Evolutionary conservation across 2,888 invertebrate genomes (phyloP).

Genomic region (Glaucopsyche alexis): DNA sequence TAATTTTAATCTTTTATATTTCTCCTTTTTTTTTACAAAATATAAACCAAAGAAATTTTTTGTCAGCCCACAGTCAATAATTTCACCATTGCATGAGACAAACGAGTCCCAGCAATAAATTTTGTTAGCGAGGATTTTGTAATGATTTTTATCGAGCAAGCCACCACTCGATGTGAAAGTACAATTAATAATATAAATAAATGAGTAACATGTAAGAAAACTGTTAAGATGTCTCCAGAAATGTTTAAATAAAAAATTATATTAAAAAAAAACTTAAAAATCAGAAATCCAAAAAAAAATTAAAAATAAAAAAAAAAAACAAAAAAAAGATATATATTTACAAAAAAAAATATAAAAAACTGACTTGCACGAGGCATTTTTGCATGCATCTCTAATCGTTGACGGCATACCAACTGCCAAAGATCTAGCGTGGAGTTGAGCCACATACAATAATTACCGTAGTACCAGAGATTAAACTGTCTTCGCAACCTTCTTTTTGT

Average conservation of each 20-base stretch:
- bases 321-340: conserved; percentile 40
- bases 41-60: background rate
- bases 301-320: conserved; percentile 47
- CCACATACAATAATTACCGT: background rate
- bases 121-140: conserved; percentile 65
- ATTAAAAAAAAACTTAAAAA: conserved; percentile 55
- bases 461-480: background rate
- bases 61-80: conserved; percentile 36
- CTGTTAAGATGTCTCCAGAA: conserved; percentile 70
- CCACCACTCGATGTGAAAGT: conserved; percentile 68
- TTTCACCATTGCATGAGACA: conserved; percentile 47
- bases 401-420: conserved; percentile 19
- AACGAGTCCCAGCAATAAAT: conserved; percentile 57
- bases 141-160: conserved; percentile 70
- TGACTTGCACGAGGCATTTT: conserved; percentile 40
- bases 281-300: conserved; percentile 49
- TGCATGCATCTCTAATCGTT: conserved; percentile 28
- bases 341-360: conserved; percentile 41
- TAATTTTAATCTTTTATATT: conserved; percentile 16
- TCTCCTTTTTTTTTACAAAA: background rate
- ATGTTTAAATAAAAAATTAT: conserved; percentile 44
- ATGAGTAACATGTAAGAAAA: conserved; percentile 69
- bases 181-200: conserved; percentile 72
- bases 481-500: background rate
- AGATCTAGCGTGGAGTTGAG: background rate